Percentiles rank a stretch among this genome's conserved stretches.
Evolutionary conservation across 2,113 vertebrate genomes (phyloP).

Genomic region (Nannospalax galili): DNA sequence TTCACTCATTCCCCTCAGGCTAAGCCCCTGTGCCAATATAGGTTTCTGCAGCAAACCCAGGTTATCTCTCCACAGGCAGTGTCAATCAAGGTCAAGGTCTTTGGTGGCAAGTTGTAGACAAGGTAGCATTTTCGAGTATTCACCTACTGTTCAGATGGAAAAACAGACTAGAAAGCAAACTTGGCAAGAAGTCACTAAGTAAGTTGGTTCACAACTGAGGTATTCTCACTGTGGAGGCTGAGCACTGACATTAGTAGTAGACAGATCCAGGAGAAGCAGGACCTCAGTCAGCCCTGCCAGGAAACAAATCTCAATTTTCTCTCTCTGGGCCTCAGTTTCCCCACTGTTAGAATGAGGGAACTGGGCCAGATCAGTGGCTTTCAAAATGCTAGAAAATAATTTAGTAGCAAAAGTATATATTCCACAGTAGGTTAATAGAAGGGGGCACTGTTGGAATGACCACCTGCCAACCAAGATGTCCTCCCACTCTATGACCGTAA

Average conservation of each 20-base stretch:
- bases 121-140: not conserved
- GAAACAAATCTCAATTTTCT: not conserved
- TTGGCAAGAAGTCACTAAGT: not conserved
- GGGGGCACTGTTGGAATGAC: not conserved
- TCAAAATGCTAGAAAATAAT: not conserved
- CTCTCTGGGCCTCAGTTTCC: conserved; percentile 46
- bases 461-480: not conserved
- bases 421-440: not conserved
- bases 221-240: not conserved
- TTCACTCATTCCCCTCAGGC: not conserved
- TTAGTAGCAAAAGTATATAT: conserved; percentile 2
- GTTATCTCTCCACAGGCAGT: not conserved
- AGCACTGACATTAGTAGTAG: not conserved
- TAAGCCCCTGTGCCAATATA: not conserved
- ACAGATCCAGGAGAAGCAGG: not conserved
- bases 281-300: not conserved
- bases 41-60: conserved; percentile 4
- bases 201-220: not conserved
- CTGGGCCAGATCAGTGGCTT: conserved; percentile 16
- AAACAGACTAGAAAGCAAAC: conserved; percentile 4
- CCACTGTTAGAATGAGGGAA: conserved; percentile 34
- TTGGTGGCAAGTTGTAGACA: not conserved
- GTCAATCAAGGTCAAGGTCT: not conserved
- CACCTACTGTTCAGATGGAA: not conserved
- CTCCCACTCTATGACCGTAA: not conserved